Percentiles rank a stretch among this genome's conserved stretches.
Evolutionary conservation across 2,113 vertebrate species (phyloP).

Genomic region (Dinomys branickii): DNA sequence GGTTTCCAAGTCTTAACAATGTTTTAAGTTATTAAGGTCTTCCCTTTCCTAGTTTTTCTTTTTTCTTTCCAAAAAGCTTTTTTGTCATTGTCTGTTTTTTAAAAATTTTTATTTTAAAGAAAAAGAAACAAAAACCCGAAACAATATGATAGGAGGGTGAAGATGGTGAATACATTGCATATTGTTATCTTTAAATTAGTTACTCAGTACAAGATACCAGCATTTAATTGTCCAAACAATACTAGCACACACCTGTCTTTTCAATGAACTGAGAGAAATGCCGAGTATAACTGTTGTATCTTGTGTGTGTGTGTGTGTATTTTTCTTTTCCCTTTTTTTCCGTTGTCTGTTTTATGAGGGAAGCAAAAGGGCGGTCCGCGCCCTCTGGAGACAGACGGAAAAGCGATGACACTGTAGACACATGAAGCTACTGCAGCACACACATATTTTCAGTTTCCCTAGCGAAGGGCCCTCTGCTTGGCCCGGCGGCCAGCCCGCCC

Average conservation of each 20-base stretch:
- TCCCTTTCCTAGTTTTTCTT: neutral
- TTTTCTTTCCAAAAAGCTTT: slow-evolving; percentile 63
- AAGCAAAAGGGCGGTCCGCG: neutral
- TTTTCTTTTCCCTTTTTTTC: no score
- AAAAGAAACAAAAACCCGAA: no score
- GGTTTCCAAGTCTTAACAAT: neutral
- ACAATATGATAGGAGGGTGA: no score
- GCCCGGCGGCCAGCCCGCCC: neutral
- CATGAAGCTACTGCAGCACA: neutral
- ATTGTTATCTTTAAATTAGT: no score
- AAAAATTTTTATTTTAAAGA: no score
- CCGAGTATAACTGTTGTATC: no score
- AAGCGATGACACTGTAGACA: neutral
- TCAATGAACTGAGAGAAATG: no score
- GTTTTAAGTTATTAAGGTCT: neutral
- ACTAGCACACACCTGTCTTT: no score
- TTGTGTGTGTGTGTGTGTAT: no score
- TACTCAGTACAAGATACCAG: no score
- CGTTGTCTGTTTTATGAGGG: neutral
- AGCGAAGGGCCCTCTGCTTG: neutral
- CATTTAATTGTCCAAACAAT: no score
- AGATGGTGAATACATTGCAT: no score
- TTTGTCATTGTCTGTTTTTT: neutral
- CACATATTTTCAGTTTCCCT: neutral
- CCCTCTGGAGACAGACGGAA: neutral